These are phyloP conservation scores for Ophiothrix spiculata DNA, from an alignment of 35 echinoderm and acorn worm species.

Conservation along the genomic window DNA sequence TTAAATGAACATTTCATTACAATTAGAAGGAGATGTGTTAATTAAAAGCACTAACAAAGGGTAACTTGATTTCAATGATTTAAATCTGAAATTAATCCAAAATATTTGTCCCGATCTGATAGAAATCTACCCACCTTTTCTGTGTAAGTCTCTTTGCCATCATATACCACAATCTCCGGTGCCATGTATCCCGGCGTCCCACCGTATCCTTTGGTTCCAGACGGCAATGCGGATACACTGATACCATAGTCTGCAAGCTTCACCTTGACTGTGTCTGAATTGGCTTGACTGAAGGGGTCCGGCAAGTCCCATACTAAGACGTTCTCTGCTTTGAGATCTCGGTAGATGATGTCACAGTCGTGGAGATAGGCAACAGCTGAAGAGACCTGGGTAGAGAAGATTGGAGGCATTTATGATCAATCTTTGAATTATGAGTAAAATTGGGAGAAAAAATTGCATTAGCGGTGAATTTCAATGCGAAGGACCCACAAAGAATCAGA, in stretches of 20 bases:
- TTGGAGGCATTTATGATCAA: not conserved
- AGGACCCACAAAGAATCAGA: no score
- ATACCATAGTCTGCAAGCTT: constrained; percentile 96
- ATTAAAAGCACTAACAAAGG: no score
- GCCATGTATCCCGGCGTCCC: constrained; percentile 98
- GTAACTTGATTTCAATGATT: no score
- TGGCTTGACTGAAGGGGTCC: constrained; percentile 60
- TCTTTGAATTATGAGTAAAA: no score
- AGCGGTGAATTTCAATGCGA: no score
- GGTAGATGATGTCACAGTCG: constrained; percentile 84
- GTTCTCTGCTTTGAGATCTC: constrained; percentile 95
- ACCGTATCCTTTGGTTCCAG: constrained; percentile 91
- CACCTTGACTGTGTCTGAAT: constrained; percentile 65
- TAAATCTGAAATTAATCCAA: not conserved
- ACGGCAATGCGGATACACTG: constrained; percentile 80
- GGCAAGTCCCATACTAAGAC: constrained; percentile 91
- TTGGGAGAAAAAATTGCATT: no score
- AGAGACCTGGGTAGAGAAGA: constrained; percentile 48
- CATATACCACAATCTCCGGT: constrained; percentile 94
- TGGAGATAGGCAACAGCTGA: constrained; percentile 89
- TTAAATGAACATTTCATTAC: no score
- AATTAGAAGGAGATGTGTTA: no score
- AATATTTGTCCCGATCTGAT: not conserved
- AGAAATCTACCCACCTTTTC: constrained; percentile 59
- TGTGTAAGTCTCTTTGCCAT: constrained; percentile 95